phyloP scores from a whole-genome alignment of 2,797 vertebrate species.

The Nothura maculosa region DNA sequence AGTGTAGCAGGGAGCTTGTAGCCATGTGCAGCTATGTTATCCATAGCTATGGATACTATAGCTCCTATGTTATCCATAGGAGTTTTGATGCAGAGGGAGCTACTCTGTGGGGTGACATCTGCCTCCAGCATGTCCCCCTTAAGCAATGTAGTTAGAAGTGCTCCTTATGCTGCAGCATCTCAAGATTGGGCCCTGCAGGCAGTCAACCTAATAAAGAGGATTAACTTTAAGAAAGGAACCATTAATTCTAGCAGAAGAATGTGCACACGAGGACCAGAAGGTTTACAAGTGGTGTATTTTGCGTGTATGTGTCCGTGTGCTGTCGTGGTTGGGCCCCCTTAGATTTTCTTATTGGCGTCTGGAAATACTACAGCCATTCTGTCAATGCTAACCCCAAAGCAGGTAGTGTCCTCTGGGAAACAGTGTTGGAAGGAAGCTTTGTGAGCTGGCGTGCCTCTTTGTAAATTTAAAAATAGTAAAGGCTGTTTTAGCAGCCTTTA shows the following conservation, averaged over 20 bases:
- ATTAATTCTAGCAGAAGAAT: neutral
- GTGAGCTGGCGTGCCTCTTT: fast-evolving
- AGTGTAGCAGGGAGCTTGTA: neutral
- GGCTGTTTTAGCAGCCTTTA: no score
- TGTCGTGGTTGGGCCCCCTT: neutral
- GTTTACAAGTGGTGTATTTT: fast-evolving
- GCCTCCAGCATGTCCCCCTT: neutral
- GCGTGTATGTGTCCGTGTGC: neutral
- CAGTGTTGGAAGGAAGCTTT: fast-evolving
- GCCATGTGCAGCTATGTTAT: neutral
- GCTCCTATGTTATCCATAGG: neutral
- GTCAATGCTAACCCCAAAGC: neutral
- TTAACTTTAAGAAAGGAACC: neutral
- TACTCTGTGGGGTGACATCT: neutral
- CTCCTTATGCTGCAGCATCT: neutral
- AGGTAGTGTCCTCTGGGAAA: neutral
- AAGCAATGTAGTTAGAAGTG: neutral
- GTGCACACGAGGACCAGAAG: neutral
- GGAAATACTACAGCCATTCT: neutral
- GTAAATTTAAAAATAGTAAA: neutral
- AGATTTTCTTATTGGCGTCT: neutral
- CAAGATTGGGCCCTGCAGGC: neutral
- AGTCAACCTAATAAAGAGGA: neutral
- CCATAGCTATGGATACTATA: no score
- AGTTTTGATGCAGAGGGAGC: neutral